Evolutionary conservation across 2,888 invertebrate species (phyloP), one percentile per base, ranked within the genome.

Genomic region (Erynnis tages): DNA sequence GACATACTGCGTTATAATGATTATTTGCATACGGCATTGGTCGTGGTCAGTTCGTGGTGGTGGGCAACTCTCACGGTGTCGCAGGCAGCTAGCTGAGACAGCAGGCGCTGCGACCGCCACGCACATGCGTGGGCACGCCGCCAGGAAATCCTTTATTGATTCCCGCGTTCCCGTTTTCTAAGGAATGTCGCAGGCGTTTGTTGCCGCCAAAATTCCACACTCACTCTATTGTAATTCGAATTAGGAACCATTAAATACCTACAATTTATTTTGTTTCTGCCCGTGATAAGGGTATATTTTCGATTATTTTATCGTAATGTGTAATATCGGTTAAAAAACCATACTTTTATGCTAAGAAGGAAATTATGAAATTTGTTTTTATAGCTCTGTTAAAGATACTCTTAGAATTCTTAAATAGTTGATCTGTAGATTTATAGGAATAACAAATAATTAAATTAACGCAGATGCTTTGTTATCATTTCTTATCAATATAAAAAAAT

Each of bases 71-170:
- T n/a, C n/a, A n/a, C n/a, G n/a, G n/a, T n/a, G n/a, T n/a, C n/a
- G n/a, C n/a, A n/a, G n/a, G n/a, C n/a, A n/a, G n/a, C n/a, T 64
- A 67, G 65, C 59, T 65, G 67, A 67, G 66, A 61, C 56, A 47
- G 52, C 55, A 58, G 62, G 34, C 34, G 13, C 34, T 34, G 54
- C 56, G 56, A 57, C 54, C 76, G 79, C 76, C 78, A 88, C 87
- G 88, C 88, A 89, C 88, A 89, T 89, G 88, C 88, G 88, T 89
- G 83, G 87, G 86, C 87, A 85, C 73, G 79, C 69, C 86, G 85
- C 86, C 88, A 89, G 87, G 81, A 89, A 88, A 88, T 89, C 89
- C 88, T 87, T 87, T 89, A 89, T 89, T 85, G 89, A 89, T 89
- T 88, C 88, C 87, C 86, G 85, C 86, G 83, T 82, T 86, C 80